A percentile compares a stretch with the other conserved stretches of the same genome.
These are phyloP conservation scores for Brachionus rotundiformis DNA, from an alignment of 1,140 invertebrate genomes.

Conservation along the genomic window DNA sequence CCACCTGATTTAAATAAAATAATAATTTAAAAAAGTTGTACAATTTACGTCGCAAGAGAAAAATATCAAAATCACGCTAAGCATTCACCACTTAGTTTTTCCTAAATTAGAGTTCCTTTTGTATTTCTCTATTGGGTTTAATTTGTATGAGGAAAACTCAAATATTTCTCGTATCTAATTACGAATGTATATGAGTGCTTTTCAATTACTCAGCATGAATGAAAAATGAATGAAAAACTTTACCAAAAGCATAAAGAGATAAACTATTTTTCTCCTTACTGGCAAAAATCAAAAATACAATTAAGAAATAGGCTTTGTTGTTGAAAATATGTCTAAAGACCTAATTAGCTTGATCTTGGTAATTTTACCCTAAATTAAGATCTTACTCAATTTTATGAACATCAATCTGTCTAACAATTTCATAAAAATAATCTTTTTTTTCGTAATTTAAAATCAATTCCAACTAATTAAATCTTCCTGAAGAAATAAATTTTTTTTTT, in stretches of 20 bases:
- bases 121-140: not conserved
- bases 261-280: not conserved
- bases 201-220: conserved; percentile 14
- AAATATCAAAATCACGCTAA: not conserved
- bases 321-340: not conserved
- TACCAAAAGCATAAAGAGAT: not conserved
- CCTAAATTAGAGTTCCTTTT: not conserved
- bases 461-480: too few species aligned
- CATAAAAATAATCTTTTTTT: too few species aligned
- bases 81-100: not conserved
- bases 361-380: not conserved
- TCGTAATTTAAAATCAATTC: too few species aligned
- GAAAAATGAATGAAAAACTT: not conserved
- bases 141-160: not conserved
- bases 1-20: not conserved
- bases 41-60: not conserved
- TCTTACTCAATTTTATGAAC: not conserved
- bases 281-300: not conserved
- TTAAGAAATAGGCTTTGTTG: not conserved
- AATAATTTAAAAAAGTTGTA: too few species aligned
- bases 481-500: too few species aligned
- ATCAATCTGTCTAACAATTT: not conserved
- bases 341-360: not conserved
- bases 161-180: not conserved
- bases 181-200: not conserved